Evolutionary conservation across 2,113 vertebrate species (phyloP).

Genomic region (Thomomys bottae): DNA sequence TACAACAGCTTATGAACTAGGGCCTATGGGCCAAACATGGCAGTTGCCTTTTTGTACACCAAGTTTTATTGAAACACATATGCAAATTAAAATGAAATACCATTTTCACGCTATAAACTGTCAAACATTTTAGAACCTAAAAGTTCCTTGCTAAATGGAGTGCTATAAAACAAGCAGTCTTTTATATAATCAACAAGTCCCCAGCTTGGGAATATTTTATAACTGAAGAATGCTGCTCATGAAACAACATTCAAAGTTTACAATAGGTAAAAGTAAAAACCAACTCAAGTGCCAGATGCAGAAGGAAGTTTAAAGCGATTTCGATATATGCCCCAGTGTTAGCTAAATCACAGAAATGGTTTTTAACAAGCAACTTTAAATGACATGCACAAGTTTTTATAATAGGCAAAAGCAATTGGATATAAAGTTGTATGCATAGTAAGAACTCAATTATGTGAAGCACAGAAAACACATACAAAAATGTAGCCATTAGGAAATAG

Average conservation of each 20-base stretch:
- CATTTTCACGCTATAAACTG: not conserved
- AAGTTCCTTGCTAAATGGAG: not conserved
- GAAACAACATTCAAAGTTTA: conserved; percentile 29
- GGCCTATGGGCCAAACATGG: not conserved
- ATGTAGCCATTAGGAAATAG: not conserved
- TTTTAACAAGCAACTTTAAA: not conserved
- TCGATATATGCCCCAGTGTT: conserved; percentile 5
- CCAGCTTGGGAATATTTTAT: not conserved
- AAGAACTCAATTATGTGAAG: not conserved
- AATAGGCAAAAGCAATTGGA: conserved; percentile 6
- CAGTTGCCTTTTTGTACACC: conserved; percentile 1
- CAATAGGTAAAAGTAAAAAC: conserved; percentile 6
- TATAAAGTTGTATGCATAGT: conserved; percentile 7
- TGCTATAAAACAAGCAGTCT: not conserved
- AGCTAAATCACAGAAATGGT: not conserved
- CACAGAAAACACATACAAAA: not conserved
- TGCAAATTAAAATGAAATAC: not conserved
- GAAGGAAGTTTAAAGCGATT: not conserved
- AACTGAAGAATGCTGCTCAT: not conserved
- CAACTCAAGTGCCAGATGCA: not conserved
- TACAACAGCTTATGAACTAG: not conserved
- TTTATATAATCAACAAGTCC: not conserved
- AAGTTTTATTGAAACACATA: not conserved
- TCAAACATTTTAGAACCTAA: not conserved
- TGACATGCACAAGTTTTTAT: not conserved